A percentile compares a stretch with the other conserved stretches of the same genome.
phyloP scores from a whole-genome alignment of 2,888 invertebrate genomes.

The Lacanobia wlatinum region DNA sequence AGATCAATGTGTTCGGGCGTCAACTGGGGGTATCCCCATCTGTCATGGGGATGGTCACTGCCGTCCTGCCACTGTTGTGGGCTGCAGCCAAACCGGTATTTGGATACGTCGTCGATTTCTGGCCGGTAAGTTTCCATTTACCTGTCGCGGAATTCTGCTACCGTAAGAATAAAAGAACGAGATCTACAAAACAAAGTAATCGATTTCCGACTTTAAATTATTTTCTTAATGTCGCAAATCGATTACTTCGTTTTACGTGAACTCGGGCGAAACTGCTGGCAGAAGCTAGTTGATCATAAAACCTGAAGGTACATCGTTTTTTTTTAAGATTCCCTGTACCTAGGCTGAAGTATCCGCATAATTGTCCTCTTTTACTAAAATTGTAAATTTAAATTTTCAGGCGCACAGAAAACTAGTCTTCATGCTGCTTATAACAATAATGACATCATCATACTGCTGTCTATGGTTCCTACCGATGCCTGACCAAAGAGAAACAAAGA shows the following conservation, averaged over 20 bases:
- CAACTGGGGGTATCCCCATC: slow-evolving; percentile 94
- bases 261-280: too few relatives aligned
- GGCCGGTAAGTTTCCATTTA: slow-evolving; percentile 87
- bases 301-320: too few relatives aligned
- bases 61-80: slow-evolving; percentile 94
- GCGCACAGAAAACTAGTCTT: slow-evolving; percentile 93
- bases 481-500: slow-evolving; percentile 59
- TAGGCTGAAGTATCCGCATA: too few relatives aligned
- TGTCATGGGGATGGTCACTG: slow-evolving; percentile 94
- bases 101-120: slow-evolving; percentile 94
- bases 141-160: too few relatives aligned
- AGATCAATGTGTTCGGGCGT: slow-evolving; percentile 94
- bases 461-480: slow-evolving; percentile 92
- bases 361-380: too few relatives aligned
- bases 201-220: too few relatives aligned
- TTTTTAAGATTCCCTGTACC: too few relatives aligned
- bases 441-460: slow-evolving; percentile 93
- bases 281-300: too few relatives aligned
- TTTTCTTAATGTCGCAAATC: too few relatives aligned
- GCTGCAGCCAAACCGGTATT: slow-evolving; percentile 94
- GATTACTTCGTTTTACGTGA: too few relatives aligned
- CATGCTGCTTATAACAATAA: slow-evolving; percentile 91
- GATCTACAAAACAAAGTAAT: too few relatives aligned
- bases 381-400: slow-evolving; percentile 74
- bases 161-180: too few relatives aligned